Conservation (phyloP, 2,888 invertebrate genomes). For the Tenthredo notha region DNA sequence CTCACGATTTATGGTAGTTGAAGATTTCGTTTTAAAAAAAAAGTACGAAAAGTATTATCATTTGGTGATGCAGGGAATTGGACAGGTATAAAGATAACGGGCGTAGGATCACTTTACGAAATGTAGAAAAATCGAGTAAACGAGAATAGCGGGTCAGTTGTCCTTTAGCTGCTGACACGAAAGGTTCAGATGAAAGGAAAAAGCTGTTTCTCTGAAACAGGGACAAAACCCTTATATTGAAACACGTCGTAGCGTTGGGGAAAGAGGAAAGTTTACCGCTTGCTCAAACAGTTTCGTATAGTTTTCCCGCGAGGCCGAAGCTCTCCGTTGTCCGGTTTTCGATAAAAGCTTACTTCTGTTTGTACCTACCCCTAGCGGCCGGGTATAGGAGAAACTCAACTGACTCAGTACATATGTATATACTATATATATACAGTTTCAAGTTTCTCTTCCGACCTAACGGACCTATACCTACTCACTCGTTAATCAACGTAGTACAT, state of each 20-base stretch:
- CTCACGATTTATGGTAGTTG: not conserved
- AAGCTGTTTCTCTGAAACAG: conserved; percentile 55
- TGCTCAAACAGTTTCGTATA: conserved; percentile 41
- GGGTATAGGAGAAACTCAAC: not conserved
- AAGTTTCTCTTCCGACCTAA: conserved; percentile 23
- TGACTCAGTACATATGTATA: not conserved
- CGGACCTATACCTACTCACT: not conserved
- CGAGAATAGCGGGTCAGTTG: not conserved
- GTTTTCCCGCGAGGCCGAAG: conserved; percentile 44
- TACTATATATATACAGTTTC: conserved; percentile 23
- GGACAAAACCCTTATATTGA: conserved; percentile 47
- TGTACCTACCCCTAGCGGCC: conserved; percentile 7
- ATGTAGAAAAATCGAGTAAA: conserved; percentile 16
- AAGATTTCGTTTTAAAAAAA: not conserved
- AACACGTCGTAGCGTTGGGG: conserved; percentile 30
- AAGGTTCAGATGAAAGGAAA: conserved; percentile 55
- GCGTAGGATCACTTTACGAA: not conserved
- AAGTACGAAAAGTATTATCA: not conserved
- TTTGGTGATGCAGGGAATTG: not conserved
- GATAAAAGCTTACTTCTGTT: conserved; percentile 50
- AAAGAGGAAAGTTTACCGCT: conserved; percentile 47
- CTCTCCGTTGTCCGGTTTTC: conserved; percentile 40
- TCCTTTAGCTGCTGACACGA: conserved; percentile 2
- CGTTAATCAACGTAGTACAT: conserved; percentile 26
- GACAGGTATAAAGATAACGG: not conserved